Base-by-base conservation (phyloP, 2,113 vertebrate genomes). In the Atrichornis clamosus region DNA sequence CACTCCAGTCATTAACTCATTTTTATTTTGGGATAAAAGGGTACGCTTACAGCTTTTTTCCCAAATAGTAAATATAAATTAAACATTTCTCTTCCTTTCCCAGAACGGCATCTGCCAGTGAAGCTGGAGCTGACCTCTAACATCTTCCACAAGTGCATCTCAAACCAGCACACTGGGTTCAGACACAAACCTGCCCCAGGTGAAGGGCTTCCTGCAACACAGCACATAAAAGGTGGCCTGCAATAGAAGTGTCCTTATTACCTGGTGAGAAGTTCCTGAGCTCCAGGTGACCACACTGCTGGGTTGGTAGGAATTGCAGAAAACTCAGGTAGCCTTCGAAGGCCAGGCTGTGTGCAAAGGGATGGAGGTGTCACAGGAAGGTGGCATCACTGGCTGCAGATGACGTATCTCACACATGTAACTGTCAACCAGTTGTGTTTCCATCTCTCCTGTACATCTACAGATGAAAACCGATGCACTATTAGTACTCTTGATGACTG, bases 21-120 rank as follows among this genome's bases (percentile, higher is more conserved):
- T 97, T 97, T 97, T 96, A 96, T 95, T 96, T 96, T 74, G 87
- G 84, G 97, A 97, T 96, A 96, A 97, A 97, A 96, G 96, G 93
- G 56, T 21, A 33, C 70, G 77, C 94, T 95, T 91, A 93, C 46
- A 81, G 96, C 86, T 94, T 96, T 97, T 89, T 84, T 82, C 93
- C 94, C 88, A 93, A 96, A 95, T 86, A 95, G 97, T 96, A 97
- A 96, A 97, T 78, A 94, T 69, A 96, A 94, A 96, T 94, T 81
- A 96, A 93, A 84, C 77, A 35, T 94, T 96, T 97, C 96, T 95
- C 80, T 52, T 73, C 76, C 39, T 37, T 97, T 96, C 80, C 90
- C 93, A 94, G 96, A 97, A 95, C 64, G 89, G 96, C 97, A 97
- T 96, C 96, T 97, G 96, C 96, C 95, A 95, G 91, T 90, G 88